Percentiles rank a stretch among this genome's conserved stretches.
Conservation (phyloP, 2,888 invertebrate species). For the Plagiodera versicolora region DNA sequence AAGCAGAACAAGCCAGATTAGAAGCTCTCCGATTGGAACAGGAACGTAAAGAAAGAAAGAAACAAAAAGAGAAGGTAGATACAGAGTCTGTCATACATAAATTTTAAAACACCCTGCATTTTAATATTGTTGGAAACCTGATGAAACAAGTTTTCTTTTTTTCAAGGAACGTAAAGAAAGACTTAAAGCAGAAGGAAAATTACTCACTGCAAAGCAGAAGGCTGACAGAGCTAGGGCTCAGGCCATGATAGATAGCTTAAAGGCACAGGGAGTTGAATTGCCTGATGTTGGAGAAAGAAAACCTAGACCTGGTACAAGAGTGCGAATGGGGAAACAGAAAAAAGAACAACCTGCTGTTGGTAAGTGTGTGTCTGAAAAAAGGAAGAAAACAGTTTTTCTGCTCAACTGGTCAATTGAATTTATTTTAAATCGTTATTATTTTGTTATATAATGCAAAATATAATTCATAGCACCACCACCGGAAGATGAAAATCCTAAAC, state of each 20-base stretch:
- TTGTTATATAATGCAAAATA: too few relatives aligned
- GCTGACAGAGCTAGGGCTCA: conserved; percentile 74
- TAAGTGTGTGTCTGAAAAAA: conserved; percentile 12
- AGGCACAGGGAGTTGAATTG: conserved; percentile 84
- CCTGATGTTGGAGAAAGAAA: conserved; percentile 70
- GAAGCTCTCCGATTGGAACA: conserved; percentile 78
- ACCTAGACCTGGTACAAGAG: conserved; percentile 71
- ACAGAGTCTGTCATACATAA: too few relatives aligned
- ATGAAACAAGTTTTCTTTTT: background rate
- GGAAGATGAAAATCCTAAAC: conserved; percentile 26
- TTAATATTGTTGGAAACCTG: too few relatives aligned
- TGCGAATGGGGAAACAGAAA: conserved; percentile 70
- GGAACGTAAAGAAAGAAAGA: conserved; percentile 78
- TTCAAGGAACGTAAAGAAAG: conserved; percentile 87
- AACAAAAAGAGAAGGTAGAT: conserved; percentile 70
- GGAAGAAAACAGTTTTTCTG: too few relatives aligned
- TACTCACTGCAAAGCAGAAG: conserved; percentile 91
- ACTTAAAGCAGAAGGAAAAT: conserved; percentile 94
- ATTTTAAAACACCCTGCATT: too few relatives aligned
- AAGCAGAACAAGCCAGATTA: conserved; percentile 74
- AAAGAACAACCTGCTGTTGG: conserved; percentile 57
- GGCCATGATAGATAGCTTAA: conserved; percentile 84
- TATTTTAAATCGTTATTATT: too few relatives aligned
- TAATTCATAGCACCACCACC: background rate
- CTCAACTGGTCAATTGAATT: too few relatives aligned